These are phyloP conservation scores for Pterostichus niger DNA, from an alignment of 2,888 invertebrate species.

Conservation along the genomic window DNA sequence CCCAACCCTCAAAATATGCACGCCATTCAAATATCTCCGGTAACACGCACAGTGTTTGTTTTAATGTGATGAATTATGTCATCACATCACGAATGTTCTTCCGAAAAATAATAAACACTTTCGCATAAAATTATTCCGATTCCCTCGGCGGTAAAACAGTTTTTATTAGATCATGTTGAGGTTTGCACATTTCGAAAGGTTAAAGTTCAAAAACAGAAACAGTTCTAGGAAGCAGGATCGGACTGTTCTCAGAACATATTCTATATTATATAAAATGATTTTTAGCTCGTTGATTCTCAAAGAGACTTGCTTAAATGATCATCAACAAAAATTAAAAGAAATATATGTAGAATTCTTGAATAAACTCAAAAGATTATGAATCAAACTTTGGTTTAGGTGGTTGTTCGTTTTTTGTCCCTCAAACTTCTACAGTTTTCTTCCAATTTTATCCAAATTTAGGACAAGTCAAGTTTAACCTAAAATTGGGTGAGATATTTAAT, in stretches of 20 bases:
- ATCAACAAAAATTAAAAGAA: too few species aligned
- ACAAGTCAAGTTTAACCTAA: too few species aligned
- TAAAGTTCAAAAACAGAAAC: constrained; percentile 11
- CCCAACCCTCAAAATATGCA: constrained; percentile 15
- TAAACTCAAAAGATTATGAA: too few species aligned
- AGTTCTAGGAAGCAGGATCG: not conserved
- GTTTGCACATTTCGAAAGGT: constrained; percentile 22
- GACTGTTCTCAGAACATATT: not conserved
- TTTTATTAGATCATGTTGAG: constrained; percentile 50
- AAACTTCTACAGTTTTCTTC: too few species aligned
- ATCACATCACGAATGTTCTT: constrained; percentile 21
- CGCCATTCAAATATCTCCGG: constrained; percentile 12
- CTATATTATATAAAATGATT: too few species aligned
- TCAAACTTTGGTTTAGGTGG: too few species aligned
- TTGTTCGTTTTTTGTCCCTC: too few species aligned
- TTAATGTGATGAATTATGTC: constrained; percentile 47
- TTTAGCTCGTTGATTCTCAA: too few species aligned
- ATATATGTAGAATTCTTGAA: too few species aligned
- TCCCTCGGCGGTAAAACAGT: constrained; percentile 1
- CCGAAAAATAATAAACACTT: constrained; percentile 36
- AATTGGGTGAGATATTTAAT: too few species aligned
- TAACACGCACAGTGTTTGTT: constrained; percentile 27
- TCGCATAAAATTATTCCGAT: constrained; percentile 13
- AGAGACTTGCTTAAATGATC: too few species aligned
- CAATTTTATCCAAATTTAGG: too few species aligned